Base-by-base conservation (phyloP, 2,113 vertebrate species). In the Coracopsis vasa region DNA sequence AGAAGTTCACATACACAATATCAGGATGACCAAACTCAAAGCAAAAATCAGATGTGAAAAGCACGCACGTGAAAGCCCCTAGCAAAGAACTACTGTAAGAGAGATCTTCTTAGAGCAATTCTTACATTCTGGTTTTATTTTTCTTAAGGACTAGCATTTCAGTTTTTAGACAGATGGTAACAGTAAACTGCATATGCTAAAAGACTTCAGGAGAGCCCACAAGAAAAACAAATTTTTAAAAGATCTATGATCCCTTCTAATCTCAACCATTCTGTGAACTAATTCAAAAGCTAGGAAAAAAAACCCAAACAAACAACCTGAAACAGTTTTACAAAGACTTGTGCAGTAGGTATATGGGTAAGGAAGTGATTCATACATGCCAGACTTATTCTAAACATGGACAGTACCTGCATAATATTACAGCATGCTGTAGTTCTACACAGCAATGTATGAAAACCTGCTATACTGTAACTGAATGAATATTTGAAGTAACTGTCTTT, bases 271-370 rank as follows among this genome's bases (percentile, higher is more conserved):
- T 65, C 45, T 41, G 24, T 64, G 48, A 91, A 91, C 28, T n/a
- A 86, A 69, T 17, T 66, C 8, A 73, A 65, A 21, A 88, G 69
- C 33, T 6, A 72, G 10, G 28, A 8, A 62, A 79, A 77, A 47
- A 64, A 19, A 0, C n/a, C n/a, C n/a, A 9, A 8, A 14, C 10
- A 11, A 1, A 0, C 29, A 60, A 45, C 3, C 13, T 19, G 51
- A 69, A 95, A 78, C 12, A 51, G 47, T 39, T 88, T 60, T 31
- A 70, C 61, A 69, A 54, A 86, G 60, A 11, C 6, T 37, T 47
- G 45, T 41, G 41, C 31, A 85, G 69, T 10, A n/a, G 14, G 20
- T 3, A 19, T 47, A 28, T 4, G 13, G 14, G 16, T 67, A 62
- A 82, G 13, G 39, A 75, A 75, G 28, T 2, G 2, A 28, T 67